These are phyloP conservation scores for Premnoplex brunnescens DNA, from an alignment of 2,797 vertebrate genomes.

Conservation along the genomic window DNA sequence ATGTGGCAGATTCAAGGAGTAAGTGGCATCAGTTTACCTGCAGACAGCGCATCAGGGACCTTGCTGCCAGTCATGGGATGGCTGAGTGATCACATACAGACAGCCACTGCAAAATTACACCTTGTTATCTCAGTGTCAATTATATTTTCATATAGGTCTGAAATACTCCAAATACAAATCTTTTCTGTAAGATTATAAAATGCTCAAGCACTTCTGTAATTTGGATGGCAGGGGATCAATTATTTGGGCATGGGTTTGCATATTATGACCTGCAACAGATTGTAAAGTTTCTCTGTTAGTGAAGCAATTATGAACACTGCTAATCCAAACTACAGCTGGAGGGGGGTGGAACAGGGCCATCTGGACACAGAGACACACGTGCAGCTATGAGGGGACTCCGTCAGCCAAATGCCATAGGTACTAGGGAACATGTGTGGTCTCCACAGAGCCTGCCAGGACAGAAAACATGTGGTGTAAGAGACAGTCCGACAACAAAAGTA, in stretches of 20 bases:
- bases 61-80: background rate
- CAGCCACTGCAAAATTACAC: background rate
- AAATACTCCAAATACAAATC: conserved; percentile 33
- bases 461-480: background rate
- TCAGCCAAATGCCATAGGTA: background rate
- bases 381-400: background rate
- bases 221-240: conserved; percentile 58
- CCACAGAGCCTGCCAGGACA: background rate
- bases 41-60: rapidly evolving
- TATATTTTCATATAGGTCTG: conserved; percentile 27
- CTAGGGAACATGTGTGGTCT: background rate
- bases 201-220: background rate
- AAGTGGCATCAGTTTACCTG: background rate
- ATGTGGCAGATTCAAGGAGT: background rate
- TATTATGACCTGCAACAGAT: conserved; percentile 66
- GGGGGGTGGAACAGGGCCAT: conserved; percentile 53
- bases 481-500: background rate
- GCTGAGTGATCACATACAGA: background rate
- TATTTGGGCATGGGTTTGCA: conserved; percentile 62
- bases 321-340: conserved; percentile 49
- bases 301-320: conserved; percentile 58
- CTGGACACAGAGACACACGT: background rate
- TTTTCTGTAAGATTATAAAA: conserved; percentile 1
- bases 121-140: conserved; percentile 33
- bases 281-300: conserved; percentile 67